phyloP scores from a whole-genome alignment of 35 echinoderm and acorn worm species.

The Amphiura filiformis region DNA sequence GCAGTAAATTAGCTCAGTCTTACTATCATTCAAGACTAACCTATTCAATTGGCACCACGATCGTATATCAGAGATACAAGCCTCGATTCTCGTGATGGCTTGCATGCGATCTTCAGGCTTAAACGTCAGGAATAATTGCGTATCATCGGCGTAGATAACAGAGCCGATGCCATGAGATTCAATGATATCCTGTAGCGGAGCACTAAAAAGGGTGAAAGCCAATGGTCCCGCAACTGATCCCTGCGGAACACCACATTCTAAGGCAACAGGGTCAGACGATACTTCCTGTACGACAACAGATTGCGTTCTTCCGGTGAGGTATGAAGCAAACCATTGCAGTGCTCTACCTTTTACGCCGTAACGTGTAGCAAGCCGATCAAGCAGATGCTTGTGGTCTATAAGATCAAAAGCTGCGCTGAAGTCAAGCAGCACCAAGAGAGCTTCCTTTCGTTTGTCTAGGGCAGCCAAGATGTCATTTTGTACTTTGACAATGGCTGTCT shows the following conservation, averaged over 20 bases:
- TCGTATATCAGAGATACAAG: too few relatives aligned
- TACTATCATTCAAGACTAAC: background rate
- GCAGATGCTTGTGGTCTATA: conserved; percentile 32
- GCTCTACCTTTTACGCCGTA: conserved; percentile 44
- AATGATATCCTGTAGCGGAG: too few relatives aligned
- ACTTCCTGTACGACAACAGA: too few relatives aligned
- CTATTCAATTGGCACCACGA: too few relatives aligned
- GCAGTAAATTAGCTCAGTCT: background rate
- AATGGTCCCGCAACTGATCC: background rate
- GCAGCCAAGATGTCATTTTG: conserved; percentile 41
- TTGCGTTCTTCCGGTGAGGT: conserved; percentile 15
- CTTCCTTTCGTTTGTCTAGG: conserved; percentile 27
- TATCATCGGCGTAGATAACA: too few relatives aligned
- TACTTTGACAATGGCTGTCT: conserved; percentile 38
- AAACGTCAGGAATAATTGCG: too few relatives aligned
- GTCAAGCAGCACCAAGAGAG: conserved; percentile 34
- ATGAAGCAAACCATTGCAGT: conserved; percentile 50
- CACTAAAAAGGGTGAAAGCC: too few relatives aligned
- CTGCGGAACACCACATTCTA: conserved; percentile 2
- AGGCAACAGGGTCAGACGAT: background rate
- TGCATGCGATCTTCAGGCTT: too few relatives aligned
- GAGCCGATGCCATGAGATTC: too few relatives aligned
- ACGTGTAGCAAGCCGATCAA: conserved; percentile 27
- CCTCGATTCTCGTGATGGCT: too few relatives aligned
- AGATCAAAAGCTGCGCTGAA: conserved; percentile 65